Evolutionary conservation across 2,888 invertebrate genomes (phyloP), one percentile per base, ranked within the genome.

Genomic region (Tholera decimalis): DNA sequence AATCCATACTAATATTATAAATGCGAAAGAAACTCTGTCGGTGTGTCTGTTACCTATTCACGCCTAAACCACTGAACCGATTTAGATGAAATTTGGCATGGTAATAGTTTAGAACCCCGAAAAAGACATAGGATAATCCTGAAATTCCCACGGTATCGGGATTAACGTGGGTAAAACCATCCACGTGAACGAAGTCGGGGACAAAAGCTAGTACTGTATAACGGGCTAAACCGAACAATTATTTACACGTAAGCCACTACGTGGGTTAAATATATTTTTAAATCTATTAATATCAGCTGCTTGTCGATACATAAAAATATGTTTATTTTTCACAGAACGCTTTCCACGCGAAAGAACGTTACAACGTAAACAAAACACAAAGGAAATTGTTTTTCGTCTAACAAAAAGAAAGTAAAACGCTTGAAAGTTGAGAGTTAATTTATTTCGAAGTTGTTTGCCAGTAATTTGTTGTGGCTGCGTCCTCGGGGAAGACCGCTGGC

Each of bases 381-480:
- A 92, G 91, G 87, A 92, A 93, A 93, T 93, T 92, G 92, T 93
- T 94, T 92, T 91, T 89, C 88, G 85, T 86, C 88, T 83, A 86
- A 89, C 89, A 89, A 89, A 91, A 92, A 91, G 90, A 91, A 92
- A 92, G 91, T 91, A 91, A 92, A 94, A 93, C 91, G 91, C 90
- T 93, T 91, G 89, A 93, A 93, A 94, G 93, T 93, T 91, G 93
- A 89, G 93, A 94, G 92, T 92, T 93, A 94, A 94, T 94, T 94
- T 94, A 94, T 94, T 94, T 93, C 87, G 89, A 93, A 94, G 93
- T 94, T 94, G 94, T 94, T 94, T 93, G 92, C 90, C 90, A 89
- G 93, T 93, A 93, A 94, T 94, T 94, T 93, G 93, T 92, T 94
- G 93, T 89, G 93, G 92, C 89, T 87, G 86, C 87, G 90, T 92